Base-by-base conservation (phyloP, 2,797 vertebrate species). In the Anisognathus igniventris region DNA sequence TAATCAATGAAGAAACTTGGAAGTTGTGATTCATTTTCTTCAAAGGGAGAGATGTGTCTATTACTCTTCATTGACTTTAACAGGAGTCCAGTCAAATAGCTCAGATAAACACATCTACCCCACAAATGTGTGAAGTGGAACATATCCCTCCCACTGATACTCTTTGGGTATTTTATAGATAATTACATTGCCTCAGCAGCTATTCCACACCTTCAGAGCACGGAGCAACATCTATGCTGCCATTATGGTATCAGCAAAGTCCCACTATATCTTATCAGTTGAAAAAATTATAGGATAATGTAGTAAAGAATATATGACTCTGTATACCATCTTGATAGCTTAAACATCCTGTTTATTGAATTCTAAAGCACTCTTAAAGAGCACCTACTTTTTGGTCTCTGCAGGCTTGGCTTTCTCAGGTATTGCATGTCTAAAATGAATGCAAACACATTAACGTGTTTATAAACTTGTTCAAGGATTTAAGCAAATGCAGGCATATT, bases 111-210 rank as follows among this genome's bases (percentile, higher is more conserved):
- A 88, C 50, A 84, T 62, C 70, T 81, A 90, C 66, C 39, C 66
- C 39, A 84, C 51, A 78, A 86, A 88, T 51, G 77, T 75, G 61
- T 73, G 78, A 93, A 95, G 71, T 75, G 74, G 86, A 93, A 93
- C 62, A 81, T 44, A 96, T 78, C 71, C 86, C 70, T 88, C 88
- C 92, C 66, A 90, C 80, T 86, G 80, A 93, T 89, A 87, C 3
- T 86, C 77, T 77, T 73, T 85, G 64, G 35, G 24, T 74, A 80
- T 85, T 92, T 96, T 84, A 93, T 82, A 77, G 88, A 86, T 88
- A 94, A 94, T 89, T 90, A 78, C 80, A 40, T 87, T 93, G 62
- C 88, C 89, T 94, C 84, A 84, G 92, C 83, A 95, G 73, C 80
- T 90, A 72, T 73, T 95, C 80, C 77, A 88, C 42, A 62, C 62